Conservation (phyloP, 1,140 invertebrate genomes). For the Listronotus bonariensis region DNA sequence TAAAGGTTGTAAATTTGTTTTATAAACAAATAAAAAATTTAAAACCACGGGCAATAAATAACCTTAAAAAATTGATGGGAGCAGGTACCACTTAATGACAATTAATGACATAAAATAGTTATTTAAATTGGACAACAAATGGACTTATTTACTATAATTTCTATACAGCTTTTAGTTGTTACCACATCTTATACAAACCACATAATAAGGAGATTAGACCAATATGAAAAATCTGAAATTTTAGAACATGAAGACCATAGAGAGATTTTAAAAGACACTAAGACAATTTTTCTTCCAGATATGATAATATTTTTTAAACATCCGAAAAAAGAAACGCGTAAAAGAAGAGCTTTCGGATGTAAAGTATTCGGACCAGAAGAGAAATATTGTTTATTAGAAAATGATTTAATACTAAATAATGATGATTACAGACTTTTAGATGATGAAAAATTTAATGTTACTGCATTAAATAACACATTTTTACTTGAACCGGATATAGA, state of each 20-base stretch:
- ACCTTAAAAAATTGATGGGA: too few species aligned
- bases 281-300: conserved; percentile 37
- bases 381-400: not conserved
- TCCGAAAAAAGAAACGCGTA: not conserved
- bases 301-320: conserved; percentile 8
- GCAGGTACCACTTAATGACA: too few species aligned
- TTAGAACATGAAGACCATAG: conserved; percentile 36
- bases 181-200: not conserved
- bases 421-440: not conserved
- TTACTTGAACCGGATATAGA: not conserved
- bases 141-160: too few species aligned
- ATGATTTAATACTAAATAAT: not conserved
- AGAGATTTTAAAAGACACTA: conserved; percentile 35
- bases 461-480: not conserved
- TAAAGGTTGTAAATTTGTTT: too few species aligned
- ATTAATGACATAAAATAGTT: too few species aligned
- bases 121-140: too few species aligned
- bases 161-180: too few species aligned
- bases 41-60: too few species aligned
- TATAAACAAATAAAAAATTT: too few species aligned
- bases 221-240: conserved; percentile 33
- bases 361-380: conserved; percentile 2
- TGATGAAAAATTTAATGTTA: not conserved
- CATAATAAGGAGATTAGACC: not conserved
- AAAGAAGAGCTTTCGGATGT: conserved; percentile 12